Base-by-base conservation (phyloP, 2,113 vertebrate species). In the Ciconia stormi region DNA sequence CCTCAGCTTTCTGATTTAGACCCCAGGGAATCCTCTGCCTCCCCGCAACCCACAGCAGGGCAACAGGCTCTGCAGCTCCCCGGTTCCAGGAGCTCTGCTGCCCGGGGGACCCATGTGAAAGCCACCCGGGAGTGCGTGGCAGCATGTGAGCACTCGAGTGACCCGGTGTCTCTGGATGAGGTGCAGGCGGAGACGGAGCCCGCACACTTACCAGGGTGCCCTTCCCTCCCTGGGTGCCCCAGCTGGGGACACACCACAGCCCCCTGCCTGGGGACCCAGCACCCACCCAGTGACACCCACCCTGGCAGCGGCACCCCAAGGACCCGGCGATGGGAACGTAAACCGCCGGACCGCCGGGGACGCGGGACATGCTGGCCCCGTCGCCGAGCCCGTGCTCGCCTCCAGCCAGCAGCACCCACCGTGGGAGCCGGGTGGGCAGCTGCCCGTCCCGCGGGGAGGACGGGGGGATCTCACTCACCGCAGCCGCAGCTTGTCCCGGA, bases 401-500 rank as follows among this genome's bases (percentile, higher is more conserved):
- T 7, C 32, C 46, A 19, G 42, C 56, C 63, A 29, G 38, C 38
- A 21, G 34, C 27, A 9, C 23, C 9, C 0, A 1, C 17, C 0
- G 0, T 0, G 5, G n/a, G 63, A 55, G 72, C 15, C 1, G 4
- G 30, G 50, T 8, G 11, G 40, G n/a, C 18, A 25, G 49, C n/a
- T 29, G 56, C 63, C 32, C 3, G 4, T 47, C 56, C 70, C 19
- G 4, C 2, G 1, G 34, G 25, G 10, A 30, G 47, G 6, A 32
- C 1, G 4, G 14, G 11, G 34, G 42, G 34, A 3, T 36, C 42
- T 80, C 91, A 86, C 95, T 95, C 97, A 98, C 98, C 46, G 63
- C 72, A 80, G 82, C 72, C 10, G 61, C 53, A 97, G 71, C 40
- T 95, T 97, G 78, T 98, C 97, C 62, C 50, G 88, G 18, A 95